Evolutionary conservation across 2,797 vertebrate genomes (phyloP).

Genomic region (Manis pentadactyla): DNA sequence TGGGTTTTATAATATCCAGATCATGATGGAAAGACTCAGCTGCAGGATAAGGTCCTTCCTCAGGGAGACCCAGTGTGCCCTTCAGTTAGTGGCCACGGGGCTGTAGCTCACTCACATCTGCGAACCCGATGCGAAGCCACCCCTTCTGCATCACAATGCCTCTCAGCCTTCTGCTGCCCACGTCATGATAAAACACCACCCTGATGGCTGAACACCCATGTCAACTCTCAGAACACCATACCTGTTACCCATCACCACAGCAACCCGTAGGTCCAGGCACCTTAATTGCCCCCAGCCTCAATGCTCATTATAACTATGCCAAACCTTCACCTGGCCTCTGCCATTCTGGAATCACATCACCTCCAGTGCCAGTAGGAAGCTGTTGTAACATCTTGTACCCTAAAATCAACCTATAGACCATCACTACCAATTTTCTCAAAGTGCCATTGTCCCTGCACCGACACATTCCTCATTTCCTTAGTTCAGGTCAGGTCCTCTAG

Average conservation of each 20-base stretch:
- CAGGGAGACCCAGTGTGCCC: neutral
- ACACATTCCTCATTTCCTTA: neutral
- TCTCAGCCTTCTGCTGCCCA: neutral
- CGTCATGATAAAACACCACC: neutral
- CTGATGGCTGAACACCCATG: neutral
- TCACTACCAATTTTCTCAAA: neutral
- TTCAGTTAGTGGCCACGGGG: neutral
- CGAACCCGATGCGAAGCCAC: neutral
- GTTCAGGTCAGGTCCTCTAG: neutral
- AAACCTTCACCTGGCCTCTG: neutral
- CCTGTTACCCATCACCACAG: neutral
- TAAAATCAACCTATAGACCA: neutral
- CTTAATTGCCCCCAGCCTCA: neutral
- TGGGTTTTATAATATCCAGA: neutral
- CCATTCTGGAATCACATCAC: neutral
- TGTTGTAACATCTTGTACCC: neutral
- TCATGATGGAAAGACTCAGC: neutral
- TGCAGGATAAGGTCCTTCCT: neutral
- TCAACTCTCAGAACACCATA: neutral
- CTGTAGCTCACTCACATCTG: neutral
- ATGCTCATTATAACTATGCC: neutral
- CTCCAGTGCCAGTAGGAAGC: neutral
- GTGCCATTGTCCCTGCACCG: too few species aligned
- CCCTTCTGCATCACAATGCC: neutral
- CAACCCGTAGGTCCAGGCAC: neutral